Percentiles rank a stretch among this genome's conserved stretches.
Evolutionary conservation across 2,888 invertebrate genomes (phyloP).

Genomic region (Chromoteleia sp.): DNA sequence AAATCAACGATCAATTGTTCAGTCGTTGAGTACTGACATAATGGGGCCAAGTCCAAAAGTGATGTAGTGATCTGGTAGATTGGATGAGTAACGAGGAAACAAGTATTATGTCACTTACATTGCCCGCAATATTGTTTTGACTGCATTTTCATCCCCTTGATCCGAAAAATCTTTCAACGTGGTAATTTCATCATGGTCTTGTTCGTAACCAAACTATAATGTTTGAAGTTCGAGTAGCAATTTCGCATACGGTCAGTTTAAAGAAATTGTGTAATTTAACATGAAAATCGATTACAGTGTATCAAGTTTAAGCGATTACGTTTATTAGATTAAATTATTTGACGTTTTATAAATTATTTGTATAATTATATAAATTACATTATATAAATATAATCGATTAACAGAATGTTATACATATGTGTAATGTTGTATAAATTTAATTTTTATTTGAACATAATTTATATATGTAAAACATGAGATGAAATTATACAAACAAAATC

Average conservation of each 20-base stretch:
- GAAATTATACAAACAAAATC: no score
- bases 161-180: conserved; percentile 3
- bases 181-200: no score
- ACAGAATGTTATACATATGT: no score
- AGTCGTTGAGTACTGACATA: conserved; percentile 51
- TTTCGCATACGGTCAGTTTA: not conserved
- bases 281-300: not conserved
- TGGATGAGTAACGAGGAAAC: conserved; percentile 50
- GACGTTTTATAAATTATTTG: no score
- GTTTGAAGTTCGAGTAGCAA: conserved; percentile 1
- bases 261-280: not conserved
- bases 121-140: conserved; percentile 21
- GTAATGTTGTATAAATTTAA: no score
- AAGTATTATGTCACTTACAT: conserved; percentile 26
- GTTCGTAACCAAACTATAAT: conserved; percentile 6
- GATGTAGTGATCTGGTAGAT: conserved; percentile 42
- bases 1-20: conserved; percentile 65
- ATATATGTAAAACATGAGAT: no score
- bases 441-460: no score
- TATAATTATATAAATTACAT: no score
- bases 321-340: no score
- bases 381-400: no score
- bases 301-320: no score
- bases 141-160: conserved; percentile 26
- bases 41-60: conserved; percentile 62